A percentile compares a stretch with the other conserved stretches of the same genome.
Evolutionary conservation across 2,113 vertebrate genomes (phyloP).

Genomic region (Megalops atlanticus): DNA sequence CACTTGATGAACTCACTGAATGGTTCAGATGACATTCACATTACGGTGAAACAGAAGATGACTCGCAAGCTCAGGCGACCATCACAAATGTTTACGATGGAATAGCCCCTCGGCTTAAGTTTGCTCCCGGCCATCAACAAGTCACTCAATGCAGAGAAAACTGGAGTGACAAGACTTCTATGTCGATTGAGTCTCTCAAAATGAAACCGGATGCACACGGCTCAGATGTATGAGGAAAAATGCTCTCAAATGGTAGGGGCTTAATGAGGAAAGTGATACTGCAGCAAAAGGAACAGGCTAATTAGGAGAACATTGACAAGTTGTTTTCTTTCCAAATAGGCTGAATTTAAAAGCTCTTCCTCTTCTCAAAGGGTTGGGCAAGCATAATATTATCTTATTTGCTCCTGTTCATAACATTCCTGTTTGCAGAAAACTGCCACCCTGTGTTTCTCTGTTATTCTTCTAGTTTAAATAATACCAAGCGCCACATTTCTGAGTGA

Average conservation of each 20-base stretch:
- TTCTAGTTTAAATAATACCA: conserved; percentile 12
- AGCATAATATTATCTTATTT: conserved; percentile 28
- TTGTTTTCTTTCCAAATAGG: conserved; percentile 21
- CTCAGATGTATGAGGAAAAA: background rate
- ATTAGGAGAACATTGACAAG: conserved; percentile 6
- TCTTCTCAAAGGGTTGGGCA: conserved; percentile 15
- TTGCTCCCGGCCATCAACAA: background rate
- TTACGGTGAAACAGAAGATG: background rate
- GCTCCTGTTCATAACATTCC: background rate
- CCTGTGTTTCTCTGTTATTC: background rate
- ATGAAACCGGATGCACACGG: background rate
- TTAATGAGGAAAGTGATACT: conserved; percentile 1
- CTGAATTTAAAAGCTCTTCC: conserved; percentile 19
- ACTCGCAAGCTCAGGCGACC: background rate
- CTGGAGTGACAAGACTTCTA: background rate
- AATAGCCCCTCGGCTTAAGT: background rate
- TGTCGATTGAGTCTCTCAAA: background rate
- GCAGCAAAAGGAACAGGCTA: background rate
- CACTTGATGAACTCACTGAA: background rate
- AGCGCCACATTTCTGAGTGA: background rate
- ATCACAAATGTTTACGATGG: conserved; percentile 22
- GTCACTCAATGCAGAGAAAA: background rate
- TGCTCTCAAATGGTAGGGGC: background rate
- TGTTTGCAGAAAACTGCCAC: conserved; percentile 2
- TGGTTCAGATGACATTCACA: background rate